Percentiles rank a stretch among this genome's conserved stretches.
These are phyloP conservation scores for Acromyrmex echinatior DNA, from an alignment of 1,140 invertebrate genomes.

Conservation along the genomic window DNA sequence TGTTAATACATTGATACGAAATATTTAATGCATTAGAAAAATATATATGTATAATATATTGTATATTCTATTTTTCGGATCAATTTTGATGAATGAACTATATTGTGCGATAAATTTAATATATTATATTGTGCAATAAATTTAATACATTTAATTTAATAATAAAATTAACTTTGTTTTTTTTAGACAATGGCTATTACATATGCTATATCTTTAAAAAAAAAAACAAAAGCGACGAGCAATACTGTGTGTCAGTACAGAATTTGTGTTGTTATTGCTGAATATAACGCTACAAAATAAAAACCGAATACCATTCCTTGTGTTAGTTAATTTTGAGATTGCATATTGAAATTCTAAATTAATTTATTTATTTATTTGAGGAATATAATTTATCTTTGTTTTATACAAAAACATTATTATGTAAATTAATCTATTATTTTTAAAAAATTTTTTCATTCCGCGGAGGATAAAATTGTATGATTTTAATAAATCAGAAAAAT, in stretches of 20 bases:
- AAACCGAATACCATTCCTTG: neutral
- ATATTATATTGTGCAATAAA: neutral
- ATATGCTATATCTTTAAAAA: neutral
- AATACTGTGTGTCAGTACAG: neutral
- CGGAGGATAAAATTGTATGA: neutral
- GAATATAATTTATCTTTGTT: neutral
- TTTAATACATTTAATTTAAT: neutral
- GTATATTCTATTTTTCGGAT: neutral
- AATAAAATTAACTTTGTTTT: neutral
- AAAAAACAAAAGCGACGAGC: neutral
- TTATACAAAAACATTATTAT: neutral
- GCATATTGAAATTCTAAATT: neutral
- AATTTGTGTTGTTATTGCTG: neutral
- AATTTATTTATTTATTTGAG: neutral
- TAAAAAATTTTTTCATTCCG: neutral
- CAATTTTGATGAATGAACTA: neutral
- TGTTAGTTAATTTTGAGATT: neutral
- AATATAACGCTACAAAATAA: neutral
- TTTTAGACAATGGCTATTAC: neutral
- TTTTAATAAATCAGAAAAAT: neutral
- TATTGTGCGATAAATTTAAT: neutral
- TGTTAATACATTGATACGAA: neutral
- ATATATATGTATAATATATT: no score
- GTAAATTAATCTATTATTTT: neutral
- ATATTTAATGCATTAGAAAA: neutral